Percentiles rank a stretch among this genome's conserved stretches.
Conservation (phyloP, 2,888 invertebrate genomes). For the Phengaris arion region DNA sequence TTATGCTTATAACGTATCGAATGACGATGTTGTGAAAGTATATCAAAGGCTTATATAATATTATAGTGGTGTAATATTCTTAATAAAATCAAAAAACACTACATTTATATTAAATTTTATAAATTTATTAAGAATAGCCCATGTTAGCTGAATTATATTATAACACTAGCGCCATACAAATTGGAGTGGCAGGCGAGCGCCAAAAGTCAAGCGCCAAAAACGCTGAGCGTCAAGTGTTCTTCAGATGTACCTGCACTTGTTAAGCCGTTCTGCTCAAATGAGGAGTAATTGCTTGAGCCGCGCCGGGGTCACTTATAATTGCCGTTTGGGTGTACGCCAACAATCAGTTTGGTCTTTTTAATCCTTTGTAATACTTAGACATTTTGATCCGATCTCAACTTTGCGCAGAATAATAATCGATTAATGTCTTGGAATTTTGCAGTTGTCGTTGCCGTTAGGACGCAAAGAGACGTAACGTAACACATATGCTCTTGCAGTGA, state of each 20-base stretch:
- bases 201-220: conserved; percentile 64
- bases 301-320: conserved; percentile 60
- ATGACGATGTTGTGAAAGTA: too few species aligned
- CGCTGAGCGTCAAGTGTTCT: conserved; percentile 60
- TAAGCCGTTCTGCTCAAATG: conserved; percentile 66
- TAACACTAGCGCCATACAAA: conserved; percentile 44
- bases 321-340: conserved; percentile 69
- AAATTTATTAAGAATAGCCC: not conserved
- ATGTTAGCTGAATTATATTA: conserved; percentile 19
- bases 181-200: conserved; percentile 56
- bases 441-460: too few species aligned
- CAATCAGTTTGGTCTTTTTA: conserved; percentile 34
- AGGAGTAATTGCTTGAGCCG: conserved; percentile 71
- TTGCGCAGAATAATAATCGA: too few species aligned
- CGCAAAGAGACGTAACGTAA: too few species aligned
- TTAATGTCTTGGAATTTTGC: too few species aligned
- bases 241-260: conserved; percentile 62
- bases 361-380: not conserved
- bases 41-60: too few species aligned
- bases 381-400: too few species aligned
- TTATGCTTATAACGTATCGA: too few species aligned
- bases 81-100: not conserved
- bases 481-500: too few species aligned
- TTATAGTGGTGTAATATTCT: not conserved
- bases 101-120: too few species aligned